A percentile compares a stretch with the other conserved stretches of the same genome.
phyloP scores from a whole-genome alignment of 2,797 vertebrate genomes.

The Caiman crocodilus region DNA sequence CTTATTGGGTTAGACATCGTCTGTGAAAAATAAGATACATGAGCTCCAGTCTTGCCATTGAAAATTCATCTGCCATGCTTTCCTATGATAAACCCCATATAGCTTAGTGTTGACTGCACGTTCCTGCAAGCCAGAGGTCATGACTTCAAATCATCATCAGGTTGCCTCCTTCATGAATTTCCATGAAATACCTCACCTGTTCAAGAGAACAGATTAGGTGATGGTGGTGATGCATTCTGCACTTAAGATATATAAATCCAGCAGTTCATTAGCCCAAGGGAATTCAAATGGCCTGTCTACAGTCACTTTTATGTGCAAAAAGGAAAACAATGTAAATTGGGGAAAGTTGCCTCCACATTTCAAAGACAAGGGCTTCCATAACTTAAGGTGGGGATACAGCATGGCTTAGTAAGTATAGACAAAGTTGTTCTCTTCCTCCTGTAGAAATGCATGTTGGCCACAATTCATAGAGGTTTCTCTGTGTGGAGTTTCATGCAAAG shows the following conservation, averaged over 20 bases:
- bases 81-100: neutral
- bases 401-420: neutral
- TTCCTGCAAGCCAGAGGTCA: neutral
- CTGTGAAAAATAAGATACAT: neutral
- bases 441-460: neutral
- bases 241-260: neutral
- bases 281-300: neutral
- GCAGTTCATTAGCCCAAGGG: neutral
- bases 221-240: neutral
- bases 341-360: no score
- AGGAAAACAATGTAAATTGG: neutral
- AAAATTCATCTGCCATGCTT: neutral
- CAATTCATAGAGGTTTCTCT: neutral
- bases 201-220: neutral
- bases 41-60: slow-evolving; percentile 5
- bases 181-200: neutral
- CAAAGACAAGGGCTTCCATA: neutral
- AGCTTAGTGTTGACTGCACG: neutral
- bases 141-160: neutral
- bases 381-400: neutral
- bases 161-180: neutral
- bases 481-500: neutral
- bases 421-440: neutral
- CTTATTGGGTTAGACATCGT: neutral
- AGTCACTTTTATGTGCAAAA: neutral